Evolutionary conservation across 2,113 vertebrate species (phyloP), one percentile per base, ranked within the genome.

Genomic region (Megaceryle torquata): DNA sequence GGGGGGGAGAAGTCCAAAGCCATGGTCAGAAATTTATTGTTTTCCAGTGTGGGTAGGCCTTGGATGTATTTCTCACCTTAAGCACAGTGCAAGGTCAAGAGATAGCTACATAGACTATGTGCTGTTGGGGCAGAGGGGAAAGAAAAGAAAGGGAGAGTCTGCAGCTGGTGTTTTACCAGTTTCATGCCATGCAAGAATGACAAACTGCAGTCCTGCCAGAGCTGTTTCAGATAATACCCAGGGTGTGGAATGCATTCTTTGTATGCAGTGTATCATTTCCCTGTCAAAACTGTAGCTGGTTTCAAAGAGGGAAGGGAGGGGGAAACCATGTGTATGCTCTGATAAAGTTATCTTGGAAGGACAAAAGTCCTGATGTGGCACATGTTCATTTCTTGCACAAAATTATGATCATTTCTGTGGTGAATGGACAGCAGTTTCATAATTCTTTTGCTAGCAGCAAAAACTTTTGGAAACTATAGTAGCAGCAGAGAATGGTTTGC

Each of bases 331-430:
- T 95, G 92, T 69, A 60, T 25, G 15, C 81, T 78, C 83, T 88
- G 92, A 96, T 95, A 94, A 88, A 96, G 68, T 60, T 93, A 96
- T 92, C 91, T 91, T 39, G 43, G 88, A 91, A 93, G 80, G 56
- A 81, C 94, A 92, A 92, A 81, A 33, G 83, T 88, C 86, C 81
- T 86, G 51, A 56, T 61, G 24, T 84, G 69, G 72, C 76, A 83
- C 79, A 75, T 33, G 56, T 54, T 90, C 56, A 84, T 31, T 91
- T 86, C 43, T 86, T 92, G 56, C 65, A 53, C 69, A 51, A 64
- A 93, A 91, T 86, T 83, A 78, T 68, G 56, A 71, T 88, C 3
- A 56, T 83, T 92, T 86, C 37, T 71, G 68, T 92, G 26, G 46
- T 43, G 11, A 92, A 74, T 39, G 60, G 41, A 83, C 46, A 86